Conservation (phyloP, 2,113 vertebrate genomes). For the Gymnobelideus leadbeateri region DNA sequence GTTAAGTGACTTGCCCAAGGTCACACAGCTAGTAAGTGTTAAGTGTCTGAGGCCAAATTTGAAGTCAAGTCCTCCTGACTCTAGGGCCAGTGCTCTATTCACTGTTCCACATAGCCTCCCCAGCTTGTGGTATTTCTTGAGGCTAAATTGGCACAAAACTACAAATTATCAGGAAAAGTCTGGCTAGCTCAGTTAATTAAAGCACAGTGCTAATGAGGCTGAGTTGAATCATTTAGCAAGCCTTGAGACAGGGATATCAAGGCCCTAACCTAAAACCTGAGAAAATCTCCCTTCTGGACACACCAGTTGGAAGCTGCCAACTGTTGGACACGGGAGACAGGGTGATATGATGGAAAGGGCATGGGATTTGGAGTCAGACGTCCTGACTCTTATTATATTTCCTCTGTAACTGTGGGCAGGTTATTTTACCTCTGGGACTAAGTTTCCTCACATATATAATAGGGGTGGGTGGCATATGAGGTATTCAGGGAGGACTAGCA, state of each 20-base stretch:
- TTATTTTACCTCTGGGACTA: not conserved
- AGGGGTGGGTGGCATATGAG: not conserved
- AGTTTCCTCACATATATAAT: slow-evolving; percentile 4
- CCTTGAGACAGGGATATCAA: not conserved
- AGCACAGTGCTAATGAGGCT: not conserved
- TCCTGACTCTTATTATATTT: not conserved
- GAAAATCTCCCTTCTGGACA: not conserved
- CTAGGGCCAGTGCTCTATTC: no score
- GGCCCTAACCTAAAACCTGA: not conserved
- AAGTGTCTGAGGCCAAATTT: no score
- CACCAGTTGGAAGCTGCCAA: not conserved
- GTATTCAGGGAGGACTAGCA: not conserved
- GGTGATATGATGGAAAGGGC: not conserved
- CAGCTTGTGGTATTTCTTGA: not conserved
- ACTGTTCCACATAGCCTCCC: no score
- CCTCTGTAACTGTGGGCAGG: not conserved
- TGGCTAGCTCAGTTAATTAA: not conserved
- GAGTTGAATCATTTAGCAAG: not conserved
- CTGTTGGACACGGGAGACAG: not conserved
- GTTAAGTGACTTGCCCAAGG: no score
- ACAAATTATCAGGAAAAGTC: not conserved
- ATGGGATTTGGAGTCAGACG: not conserved
- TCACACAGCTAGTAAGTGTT: no score
- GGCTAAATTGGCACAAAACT: not conserved
- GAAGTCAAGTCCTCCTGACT: no score